Base-by-base conservation (phyloP, 2,888 invertebrate genomes). In the Podotricha telesiphe region DNA sequence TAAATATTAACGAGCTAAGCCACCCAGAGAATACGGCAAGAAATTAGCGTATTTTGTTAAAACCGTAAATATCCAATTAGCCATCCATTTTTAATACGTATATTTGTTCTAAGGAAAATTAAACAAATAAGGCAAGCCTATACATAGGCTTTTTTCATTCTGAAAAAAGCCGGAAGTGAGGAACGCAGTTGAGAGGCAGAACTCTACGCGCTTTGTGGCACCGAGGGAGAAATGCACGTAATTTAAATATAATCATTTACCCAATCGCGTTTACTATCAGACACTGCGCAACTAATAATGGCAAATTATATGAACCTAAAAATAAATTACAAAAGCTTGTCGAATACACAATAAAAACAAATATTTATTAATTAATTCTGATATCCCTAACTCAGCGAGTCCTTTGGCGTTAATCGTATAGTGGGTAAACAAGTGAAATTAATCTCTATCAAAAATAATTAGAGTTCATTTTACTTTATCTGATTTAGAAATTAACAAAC, bases 401-500 rank as follows among this genome's bases (percentile, higher is more conserved):
- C 37, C 34, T 56, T 47, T 56, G 47, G 11, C 56, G n/a, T 20
- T 28, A 59, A 45, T 28, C 10, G 22, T 20, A 17, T 17, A n/a
- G n/a, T 15, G 20, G n/a, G 13, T 45, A 28, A 17, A 6, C 11
- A 5, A 45, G 11, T 11, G 0, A 28, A 59, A 45, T n/a, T 59
- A 7, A 45, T 11, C 13, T 17, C 17, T 59, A 59, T 11, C 0
- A 1, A 2, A 6, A 11, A 7, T 6, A 10, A 0, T 22, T 59
- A 59, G n/a, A 45, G 62, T 62, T 8, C 17, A 48, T 4, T 48
- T 47, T 59, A 0, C 22, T 17, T 59, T 59, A 17, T 45, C 15
- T 11, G 4, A 28, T 59, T 59, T 50, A 66, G 40, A 67, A 67
- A 67, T 53, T 61, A 61, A 61, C 51, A 45, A 51, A 37, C 47